Evolutionary conservation across 2,113 vertebrate species (phyloP).

Genomic region (Leptodactylus fuscus): DNA sequence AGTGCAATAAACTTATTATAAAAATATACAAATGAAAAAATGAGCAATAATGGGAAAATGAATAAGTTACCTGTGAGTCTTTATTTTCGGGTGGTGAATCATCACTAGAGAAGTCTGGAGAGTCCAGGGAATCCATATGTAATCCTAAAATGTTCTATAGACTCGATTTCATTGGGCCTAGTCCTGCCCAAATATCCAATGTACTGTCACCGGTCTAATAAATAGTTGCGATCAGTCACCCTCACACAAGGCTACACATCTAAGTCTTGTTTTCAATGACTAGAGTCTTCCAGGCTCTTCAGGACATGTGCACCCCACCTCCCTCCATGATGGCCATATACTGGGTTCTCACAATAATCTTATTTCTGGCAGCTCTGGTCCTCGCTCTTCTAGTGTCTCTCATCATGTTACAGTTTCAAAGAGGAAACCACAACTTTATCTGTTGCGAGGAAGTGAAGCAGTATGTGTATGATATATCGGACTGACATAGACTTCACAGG

Average conservation of each 20-base stretch:
- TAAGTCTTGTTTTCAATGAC: neutral
- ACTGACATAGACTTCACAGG: neutral
- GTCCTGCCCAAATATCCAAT: neutral
- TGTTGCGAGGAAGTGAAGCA: conserved; percentile 35
- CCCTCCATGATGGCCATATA: neutral
- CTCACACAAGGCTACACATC: neutral
- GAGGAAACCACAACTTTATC: conserved; percentile 57
- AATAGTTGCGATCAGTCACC: too few species aligned
- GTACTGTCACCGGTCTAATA: neutral
- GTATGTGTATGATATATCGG: conserved; percentile 7
- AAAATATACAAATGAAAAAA: too few species aligned
- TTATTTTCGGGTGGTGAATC: neutral
- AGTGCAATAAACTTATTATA: too few species aligned
- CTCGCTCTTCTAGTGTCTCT: neutral
- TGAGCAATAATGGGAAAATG: neutral
- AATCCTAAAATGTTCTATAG: neutral
- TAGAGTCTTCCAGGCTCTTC: neutral
- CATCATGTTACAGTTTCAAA: conserved; percentile 55
- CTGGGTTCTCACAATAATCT: neutral
- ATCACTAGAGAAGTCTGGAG: neutral
- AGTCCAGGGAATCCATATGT: conserved; percentile 12
- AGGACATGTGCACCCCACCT: neutral
- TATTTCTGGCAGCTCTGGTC: neutral
- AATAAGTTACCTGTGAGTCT: conserved; percentile 36
- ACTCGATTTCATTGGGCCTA: neutral